phyloP scores from a whole-genome alignment of 2,888 invertebrate species.

The Parnassius smintheus region DNA sequence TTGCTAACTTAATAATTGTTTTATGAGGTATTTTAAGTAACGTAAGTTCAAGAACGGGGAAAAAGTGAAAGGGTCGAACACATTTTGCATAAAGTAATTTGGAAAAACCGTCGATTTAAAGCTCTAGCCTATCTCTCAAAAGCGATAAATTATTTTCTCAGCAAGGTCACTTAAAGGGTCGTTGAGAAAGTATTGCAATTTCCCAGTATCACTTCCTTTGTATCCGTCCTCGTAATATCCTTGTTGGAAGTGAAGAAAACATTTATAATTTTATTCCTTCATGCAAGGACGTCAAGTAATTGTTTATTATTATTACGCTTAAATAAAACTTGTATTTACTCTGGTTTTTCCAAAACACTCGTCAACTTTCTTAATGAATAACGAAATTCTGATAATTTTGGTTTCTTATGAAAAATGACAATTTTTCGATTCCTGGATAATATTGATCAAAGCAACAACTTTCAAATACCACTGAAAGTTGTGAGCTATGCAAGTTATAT shows the following conservation, averaged over 20 bases:
- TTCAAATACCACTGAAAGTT: too few relatives aligned
- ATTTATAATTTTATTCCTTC: conserved; percentile 15
- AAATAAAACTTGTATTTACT: conserved; percentile 3
- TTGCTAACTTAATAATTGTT: neutral
- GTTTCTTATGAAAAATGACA: too few relatives aligned
- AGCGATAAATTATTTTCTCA: conserved; percentile 22
- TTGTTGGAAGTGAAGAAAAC: conserved; percentile 17
- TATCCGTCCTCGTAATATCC: conserved; percentile 17
- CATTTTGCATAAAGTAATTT: conserved; percentile 9
- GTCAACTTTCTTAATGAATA: conserved; percentile 4
- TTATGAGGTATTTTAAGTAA: conserved; percentile 4
- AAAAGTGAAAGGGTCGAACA: conserved; percentile 25
- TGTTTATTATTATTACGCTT: conserved; percentile 8
- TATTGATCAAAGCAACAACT: too few relatives aligned
- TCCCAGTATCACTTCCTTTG: conserved; percentile 16
- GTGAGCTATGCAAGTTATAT: too few relatives aligned
- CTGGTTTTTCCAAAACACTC: conserved; percentile 10
- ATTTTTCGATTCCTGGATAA: too few relatives aligned
- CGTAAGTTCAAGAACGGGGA: conserved; percentile 17
- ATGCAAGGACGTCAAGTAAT: conserved; percentile 17
- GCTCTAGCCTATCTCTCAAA: neutral
- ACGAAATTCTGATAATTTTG: too few relatives aligned
- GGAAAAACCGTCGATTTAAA: conserved; percentile 21
- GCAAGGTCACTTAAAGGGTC: conserved; percentile 13
- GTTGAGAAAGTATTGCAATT: conserved; percentile 11